Evolutionary conservation across 2,888 invertebrate genomes (phyloP).

Genomic region (Heliconius hortense): DNA sequence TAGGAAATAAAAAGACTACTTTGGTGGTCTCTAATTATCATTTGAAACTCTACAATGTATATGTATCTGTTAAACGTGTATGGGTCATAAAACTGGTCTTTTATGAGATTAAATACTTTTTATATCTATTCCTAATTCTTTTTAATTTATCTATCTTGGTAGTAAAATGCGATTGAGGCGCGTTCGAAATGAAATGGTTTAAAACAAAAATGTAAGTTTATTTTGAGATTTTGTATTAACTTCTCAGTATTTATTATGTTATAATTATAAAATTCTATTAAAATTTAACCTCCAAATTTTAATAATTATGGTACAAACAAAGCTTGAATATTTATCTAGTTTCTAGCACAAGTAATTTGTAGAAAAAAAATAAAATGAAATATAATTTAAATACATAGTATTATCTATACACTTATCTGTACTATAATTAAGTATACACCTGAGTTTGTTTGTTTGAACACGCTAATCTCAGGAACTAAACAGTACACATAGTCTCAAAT

Average conservation of each 20-base stretch:
- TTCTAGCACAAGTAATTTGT: no score
- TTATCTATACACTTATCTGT: background rate
- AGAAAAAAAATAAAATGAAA: no score
- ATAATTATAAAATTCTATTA: no score
- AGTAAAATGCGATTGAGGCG: background rate
- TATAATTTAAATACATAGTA: background rate
- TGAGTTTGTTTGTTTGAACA: background rate
- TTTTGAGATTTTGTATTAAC: background rate
- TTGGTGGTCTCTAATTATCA: conserved; percentile 77
- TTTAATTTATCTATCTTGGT: conserved; percentile 30
- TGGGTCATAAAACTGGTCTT: conserved; percentile 58
- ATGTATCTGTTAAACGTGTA: conserved; percentile 45
- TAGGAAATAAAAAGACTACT: conserved; percentile 49
- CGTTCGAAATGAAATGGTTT: background rate
- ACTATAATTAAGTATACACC: background rate
- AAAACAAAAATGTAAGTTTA: background rate
- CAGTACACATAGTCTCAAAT: background rate
- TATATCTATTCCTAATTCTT: conserved; percentile 34
- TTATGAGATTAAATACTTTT: conserved; percentile 52
- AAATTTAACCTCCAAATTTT: no score
- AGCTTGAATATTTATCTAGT: background rate
- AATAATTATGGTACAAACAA: background rate
- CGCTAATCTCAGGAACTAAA: background rate
- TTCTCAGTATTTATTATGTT: no score
- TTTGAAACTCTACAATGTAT: conserved; percentile 50